phyloP scores from a whole-genome alignment of 2,113 vertebrate species.

The Monopterus albus region DNA sequence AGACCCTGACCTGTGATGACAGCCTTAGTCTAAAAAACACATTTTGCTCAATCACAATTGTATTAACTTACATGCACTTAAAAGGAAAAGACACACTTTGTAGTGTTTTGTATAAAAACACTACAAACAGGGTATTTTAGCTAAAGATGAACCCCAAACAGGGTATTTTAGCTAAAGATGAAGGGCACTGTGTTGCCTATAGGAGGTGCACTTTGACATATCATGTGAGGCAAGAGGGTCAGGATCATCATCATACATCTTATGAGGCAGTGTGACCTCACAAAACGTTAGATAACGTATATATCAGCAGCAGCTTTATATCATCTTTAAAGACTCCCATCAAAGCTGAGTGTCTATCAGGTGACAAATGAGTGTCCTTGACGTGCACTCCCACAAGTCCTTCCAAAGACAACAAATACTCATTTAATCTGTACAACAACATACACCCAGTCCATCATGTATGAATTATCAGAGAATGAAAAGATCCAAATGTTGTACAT shows the following conservation, averaged over 20 bases:
- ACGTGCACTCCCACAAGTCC: slow-evolving; percentile 7
- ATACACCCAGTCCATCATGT: slow-evolving; percentile 29
- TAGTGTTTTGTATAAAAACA: not conserved
- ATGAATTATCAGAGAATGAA: slow-evolving; percentile 26
- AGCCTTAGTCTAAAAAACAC: not conserved
- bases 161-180: too few relatives aligned
- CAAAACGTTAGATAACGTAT: slow-evolving; percentile 17
- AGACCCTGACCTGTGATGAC: slow-evolving; percentile 11
- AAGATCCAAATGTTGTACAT: slow-evolving; percentile 32
- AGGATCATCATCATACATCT: slow-evolving; percentile 28
- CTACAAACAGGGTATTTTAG: too few relatives aligned
- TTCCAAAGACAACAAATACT: slow-evolving; percentile 61
- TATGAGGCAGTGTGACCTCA: not conserved
- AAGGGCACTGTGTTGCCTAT: not conserved
- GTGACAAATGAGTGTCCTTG: slow-evolving; percentile 35
- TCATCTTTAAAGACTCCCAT: slow-evolving; percentile 24
- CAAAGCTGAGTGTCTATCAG: slow-evolving; percentile 25
- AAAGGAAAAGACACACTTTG: not conserved
- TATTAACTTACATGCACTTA: not conserved
- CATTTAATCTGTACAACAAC: slow-evolving; percentile 24
- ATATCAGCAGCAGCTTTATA: slow-evolving; percentile 16
- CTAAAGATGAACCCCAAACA: too few relatives aligned
- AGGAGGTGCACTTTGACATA: slow-evolving; percentile 49
- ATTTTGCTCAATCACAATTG: slow-evolving; percentile 19
- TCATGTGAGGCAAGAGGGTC: not conserved